These are phyloP conservation scores for Pelobates fuscus DNA, from an alignment of 2,113 vertebrate species.

Conservation along the genomic window DNA sequence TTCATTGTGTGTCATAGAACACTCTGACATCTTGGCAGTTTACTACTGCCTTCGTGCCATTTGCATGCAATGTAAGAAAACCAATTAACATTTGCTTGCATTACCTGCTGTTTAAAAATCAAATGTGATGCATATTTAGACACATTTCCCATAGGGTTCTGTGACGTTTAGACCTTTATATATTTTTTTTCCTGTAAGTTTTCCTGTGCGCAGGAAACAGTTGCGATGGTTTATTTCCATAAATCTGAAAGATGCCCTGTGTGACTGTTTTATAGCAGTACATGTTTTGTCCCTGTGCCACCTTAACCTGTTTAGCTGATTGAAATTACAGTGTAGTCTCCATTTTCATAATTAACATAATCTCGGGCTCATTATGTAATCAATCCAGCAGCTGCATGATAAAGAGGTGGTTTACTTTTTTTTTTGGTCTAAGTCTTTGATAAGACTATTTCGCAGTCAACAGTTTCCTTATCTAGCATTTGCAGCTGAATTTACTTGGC, in stretches of 20 bases:
- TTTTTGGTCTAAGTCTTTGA: constrained; percentile 50
- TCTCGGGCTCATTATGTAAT: constrained; percentile 57
- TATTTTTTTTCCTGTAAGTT: not conserved
- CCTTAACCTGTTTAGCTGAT: constrained; percentile 46
- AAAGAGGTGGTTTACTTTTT: constrained; percentile 53
- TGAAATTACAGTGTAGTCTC: constrained; percentile 60
- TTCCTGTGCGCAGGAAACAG: not conserved
- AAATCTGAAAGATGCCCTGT: not conserved
- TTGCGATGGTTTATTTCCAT: not conserved
- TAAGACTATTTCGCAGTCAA: constrained; percentile 9
- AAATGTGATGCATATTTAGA: not conserved
- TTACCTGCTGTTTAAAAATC: not conserved
- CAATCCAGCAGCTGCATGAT: constrained; percentile 57
- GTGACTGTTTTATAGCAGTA: too few relatives aligned
- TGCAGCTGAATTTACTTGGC: constrained; percentile 22
- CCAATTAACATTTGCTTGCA: constrained; percentile 7
- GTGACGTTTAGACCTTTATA: not conserved
- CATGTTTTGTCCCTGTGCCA: constrained; percentile 36
- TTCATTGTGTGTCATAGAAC: too few relatives aligned
- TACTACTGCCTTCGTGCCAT: too few relatives aligned
- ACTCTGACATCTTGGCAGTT: too few relatives aligned
- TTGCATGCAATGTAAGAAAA: constrained; percentile 4
- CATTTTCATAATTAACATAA: constrained; percentile 64
- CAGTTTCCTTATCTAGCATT: constrained; percentile 26
- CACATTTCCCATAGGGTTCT: not conserved